Conservation (phyloP, 2,797 vertebrate genomes). For the Gymnothorax javanicus region DNA sequence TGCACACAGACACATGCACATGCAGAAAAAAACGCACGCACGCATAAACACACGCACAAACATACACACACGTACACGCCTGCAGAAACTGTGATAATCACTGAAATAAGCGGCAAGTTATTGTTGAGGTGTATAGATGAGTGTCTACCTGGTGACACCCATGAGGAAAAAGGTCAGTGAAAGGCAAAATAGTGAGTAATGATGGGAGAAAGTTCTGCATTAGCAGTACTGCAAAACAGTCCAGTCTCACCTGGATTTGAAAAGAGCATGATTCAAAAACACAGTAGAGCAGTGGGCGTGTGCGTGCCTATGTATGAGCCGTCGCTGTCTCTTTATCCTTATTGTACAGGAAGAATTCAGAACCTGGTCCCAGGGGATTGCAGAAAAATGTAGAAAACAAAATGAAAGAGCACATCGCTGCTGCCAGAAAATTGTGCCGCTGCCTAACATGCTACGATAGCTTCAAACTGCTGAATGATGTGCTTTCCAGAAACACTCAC, state of each 20-base stretch:
- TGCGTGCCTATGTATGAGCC: not conserved
- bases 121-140: not conserved
- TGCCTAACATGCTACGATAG: too few species aligned
- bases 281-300: not conserved
- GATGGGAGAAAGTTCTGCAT: not conserved
- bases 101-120: not conserved
- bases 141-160: not conserved
- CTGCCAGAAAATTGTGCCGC: not conserved
- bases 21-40: not conserved
- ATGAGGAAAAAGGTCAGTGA: not conserved
- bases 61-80: not conserved
- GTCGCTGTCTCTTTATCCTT: not conserved
- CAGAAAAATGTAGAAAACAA: not conserved
- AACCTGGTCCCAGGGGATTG: not conserved
- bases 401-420: not conserved
- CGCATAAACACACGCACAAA: not conserved
- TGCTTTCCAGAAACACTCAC: not conserved
- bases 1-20: too few species aligned
- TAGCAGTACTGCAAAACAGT: not conserved
- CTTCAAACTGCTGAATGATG: not conserved
- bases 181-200: not conserved
- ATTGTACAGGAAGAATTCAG: not conserved
- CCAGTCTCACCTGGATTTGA: not conserved
- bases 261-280: not conserved
- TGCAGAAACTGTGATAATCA: not conserved